Conservation (phyloP, 2,888 invertebrate species). For the Dryomyza anilis region DNA sequence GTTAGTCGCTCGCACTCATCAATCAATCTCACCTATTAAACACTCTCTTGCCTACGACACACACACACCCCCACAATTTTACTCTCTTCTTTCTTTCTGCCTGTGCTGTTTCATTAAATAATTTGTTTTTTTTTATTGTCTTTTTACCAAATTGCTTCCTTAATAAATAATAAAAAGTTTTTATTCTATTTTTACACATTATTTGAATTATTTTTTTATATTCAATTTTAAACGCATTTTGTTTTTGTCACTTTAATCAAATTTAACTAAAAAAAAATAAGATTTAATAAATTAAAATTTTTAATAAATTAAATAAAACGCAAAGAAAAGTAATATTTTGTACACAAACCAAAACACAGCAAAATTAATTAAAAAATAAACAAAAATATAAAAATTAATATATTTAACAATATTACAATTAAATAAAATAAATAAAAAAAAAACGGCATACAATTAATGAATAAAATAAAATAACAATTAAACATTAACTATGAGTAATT, state of each 20-base stretch:
- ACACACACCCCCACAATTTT: background rate
- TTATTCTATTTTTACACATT: background rate
- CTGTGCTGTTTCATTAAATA: background rate
- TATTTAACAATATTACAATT: conserved; percentile 16
- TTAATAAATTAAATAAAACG: conserved; percentile 1
- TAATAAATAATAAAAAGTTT: too few species aligned
- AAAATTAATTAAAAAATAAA: conserved; percentile 20
- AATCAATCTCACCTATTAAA: too few species aligned
- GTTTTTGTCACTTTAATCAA: conserved; percentile 13
- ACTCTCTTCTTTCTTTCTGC: background rate
- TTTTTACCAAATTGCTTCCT: background rate
- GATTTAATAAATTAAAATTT: conserved; percentile 8
- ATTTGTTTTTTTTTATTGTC: background rate
- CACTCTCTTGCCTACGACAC: background rate
- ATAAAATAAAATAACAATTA: conserved; percentile 27
- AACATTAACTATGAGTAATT: conserved; percentile 32
- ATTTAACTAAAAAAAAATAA: conserved; percentile 9
- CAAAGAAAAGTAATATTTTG: conserved; percentile 17
- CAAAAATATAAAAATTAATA: background rate
- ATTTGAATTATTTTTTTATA: background rate
- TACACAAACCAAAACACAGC: conserved; percentile 24
- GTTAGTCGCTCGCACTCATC: too few species aligned
- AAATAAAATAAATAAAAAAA: conserved; percentile 25
- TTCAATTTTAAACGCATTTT: conserved; percentile 13
- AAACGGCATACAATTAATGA: conserved; percentile 19